A percentile compares a stretch with the other conserved stretches of the same genome.
Conservation (phyloP, 2,888 invertebrate species). For the Dioctria rufipes region DNA sequence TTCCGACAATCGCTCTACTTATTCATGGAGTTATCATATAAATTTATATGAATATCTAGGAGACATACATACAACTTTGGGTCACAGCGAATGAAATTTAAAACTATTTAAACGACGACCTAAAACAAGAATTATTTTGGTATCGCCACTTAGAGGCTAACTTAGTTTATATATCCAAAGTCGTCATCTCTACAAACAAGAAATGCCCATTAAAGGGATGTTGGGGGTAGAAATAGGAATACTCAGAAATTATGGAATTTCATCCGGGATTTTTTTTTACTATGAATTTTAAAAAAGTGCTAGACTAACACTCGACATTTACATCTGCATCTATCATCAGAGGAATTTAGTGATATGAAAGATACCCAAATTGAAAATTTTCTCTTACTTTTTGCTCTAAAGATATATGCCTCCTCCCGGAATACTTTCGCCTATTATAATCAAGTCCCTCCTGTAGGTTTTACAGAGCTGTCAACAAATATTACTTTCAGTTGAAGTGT, state of each 20-base stretch:
- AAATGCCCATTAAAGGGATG: constrained; percentile 18
- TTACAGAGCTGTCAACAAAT: too few relatives aligned
- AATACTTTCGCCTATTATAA: too few relatives aligned
- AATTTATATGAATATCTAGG: too few relatives aligned
- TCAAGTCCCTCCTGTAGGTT: too few relatives aligned
- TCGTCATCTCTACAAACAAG: constrained; percentile 8
- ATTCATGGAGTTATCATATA: too few relatives aligned
- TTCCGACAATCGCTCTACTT: too few relatives aligned
- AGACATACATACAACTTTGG: too few relatives aligned
- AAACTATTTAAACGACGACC: constrained; percentile 3
- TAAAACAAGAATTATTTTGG: background rate
- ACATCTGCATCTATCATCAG: constrained; percentile 14
- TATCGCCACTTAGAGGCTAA: background rate
- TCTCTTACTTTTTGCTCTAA: background rate
- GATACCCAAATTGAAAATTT: background rate
- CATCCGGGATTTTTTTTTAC: background rate
- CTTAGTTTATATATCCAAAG: background rate
- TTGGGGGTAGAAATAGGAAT: background rate
- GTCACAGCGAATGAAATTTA: background rate
- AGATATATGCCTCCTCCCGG: too few relatives aligned
- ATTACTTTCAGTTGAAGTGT: too few relatives aligned
- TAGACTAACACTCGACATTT: constrained; percentile 9
- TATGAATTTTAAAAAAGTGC: constrained; percentile 3
- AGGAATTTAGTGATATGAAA: background rate
- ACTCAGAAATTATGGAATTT: constrained; percentile 2